These are phyloP conservation scores for Oophaga sylvatica DNA, from an alignment of 2,797 vertebrate species.

Conservation along the genomic window DNA sequence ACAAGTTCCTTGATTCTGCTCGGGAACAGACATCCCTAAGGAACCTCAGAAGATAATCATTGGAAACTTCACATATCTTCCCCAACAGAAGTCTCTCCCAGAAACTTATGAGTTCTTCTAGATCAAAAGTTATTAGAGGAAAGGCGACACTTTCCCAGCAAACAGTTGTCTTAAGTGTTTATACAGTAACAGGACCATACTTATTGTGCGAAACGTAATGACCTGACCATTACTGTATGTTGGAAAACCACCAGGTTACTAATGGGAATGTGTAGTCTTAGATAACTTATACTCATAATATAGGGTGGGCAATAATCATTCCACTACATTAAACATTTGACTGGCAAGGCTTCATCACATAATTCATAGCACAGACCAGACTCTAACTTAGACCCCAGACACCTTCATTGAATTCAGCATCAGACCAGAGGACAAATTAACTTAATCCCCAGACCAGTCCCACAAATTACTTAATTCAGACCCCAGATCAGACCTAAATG, in stretches of 20 bases:
- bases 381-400: too few species aligned
- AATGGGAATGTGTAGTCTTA: neutral
- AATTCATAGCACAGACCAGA: too few species aligned
- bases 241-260: neutral
- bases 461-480: too few species aligned
- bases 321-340: too few species aligned
- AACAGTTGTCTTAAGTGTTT: neutral
- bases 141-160: neutral
- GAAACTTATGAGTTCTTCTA: neutral
- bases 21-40: conserved; percentile 22
- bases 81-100: neutral
- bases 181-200: neutral
- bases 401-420: too few species aligned
- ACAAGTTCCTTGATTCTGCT: conserved; percentile 4
- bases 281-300: too few species aligned
- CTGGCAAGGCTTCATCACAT: too few species aligned
- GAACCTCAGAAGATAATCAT: neutral
- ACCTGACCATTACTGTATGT: neutral
- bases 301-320: too few species aligned
- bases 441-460: too few species aligned
- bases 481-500: too few species aligned
- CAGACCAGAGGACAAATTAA: too few species aligned
- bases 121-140: conserved; percentile 4
- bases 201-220: neutral
- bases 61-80: neutral